A percentile compares a stretch with the other conserved stretches of the same genome.
These are phyloP conservation scores for Scaptomyza cyrtandrae DNA, from an alignment of 2,888 invertebrate species.

Conservation along the genomic window DNA sequence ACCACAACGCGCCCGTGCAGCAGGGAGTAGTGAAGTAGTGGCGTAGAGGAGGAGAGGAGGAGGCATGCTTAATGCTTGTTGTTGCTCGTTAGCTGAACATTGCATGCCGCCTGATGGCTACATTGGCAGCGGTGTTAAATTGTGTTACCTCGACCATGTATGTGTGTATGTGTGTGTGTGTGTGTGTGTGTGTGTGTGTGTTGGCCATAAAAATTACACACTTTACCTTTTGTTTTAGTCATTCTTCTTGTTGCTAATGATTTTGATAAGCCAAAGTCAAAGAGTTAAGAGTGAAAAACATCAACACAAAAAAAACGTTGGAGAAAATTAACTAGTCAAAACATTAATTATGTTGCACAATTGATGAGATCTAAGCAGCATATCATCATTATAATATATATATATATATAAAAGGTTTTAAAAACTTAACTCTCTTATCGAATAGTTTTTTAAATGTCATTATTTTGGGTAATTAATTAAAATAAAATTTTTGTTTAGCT, in stretches of 20 bases:
- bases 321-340: slow-evolving; percentile 41
- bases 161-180: background rate
- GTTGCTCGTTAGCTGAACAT: slow-evolving; percentile 73
- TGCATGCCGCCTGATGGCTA: slow-evolving; percentile 77
- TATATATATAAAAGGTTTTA: background rate
- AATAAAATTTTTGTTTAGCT: too few species aligned
- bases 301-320: slow-evolving; percentile 16
- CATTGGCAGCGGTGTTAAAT: slow-evolving; percentile 73
- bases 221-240: slow-evolving; percentile 60
- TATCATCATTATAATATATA: slow-evolving; percentile 1
- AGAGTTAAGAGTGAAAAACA: slow-evolving; percentile 20
- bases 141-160: slow-evolving; percentile 50
- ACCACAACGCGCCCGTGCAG: slow-evolving; percentile 61
- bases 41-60: slow-evolving; percentile 35
- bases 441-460: background rate
- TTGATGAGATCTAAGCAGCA: slow-evolving; percentile 1
- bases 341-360: slow-evolving; percentile 40
- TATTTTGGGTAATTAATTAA: background rate
- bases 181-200: background rate
- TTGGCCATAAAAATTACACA: slow-evolving; percentile 64
- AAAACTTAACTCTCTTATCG: background rate
- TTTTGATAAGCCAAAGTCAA: slow-evolving; percentile 43
- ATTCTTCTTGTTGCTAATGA: slow-evolving; percentile 63
- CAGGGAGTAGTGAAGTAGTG: background rate
- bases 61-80: slow-evolving; percentile 40